phyloP scores from a whole-genome alignment of 2,888 invertebrate genomes.

The Pterostichus niger region DNA sequence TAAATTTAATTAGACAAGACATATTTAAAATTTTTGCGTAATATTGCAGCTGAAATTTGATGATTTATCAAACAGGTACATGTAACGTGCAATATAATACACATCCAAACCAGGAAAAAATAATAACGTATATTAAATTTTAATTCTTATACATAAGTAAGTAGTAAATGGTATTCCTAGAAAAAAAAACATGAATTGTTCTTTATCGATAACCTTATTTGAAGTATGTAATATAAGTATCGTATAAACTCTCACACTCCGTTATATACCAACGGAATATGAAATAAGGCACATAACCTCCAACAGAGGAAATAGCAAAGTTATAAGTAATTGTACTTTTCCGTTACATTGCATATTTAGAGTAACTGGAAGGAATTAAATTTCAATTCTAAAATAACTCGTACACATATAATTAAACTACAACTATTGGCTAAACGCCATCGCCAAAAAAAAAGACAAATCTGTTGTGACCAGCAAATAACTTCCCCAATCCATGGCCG shows the following conservation, averaged over 20 bases:
- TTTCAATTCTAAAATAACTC: constrained; percentile 17
- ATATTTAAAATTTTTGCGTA: too few relatives aligned
- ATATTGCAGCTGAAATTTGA: too few relatives aligned
- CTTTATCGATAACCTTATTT: constrained; percentile 1
- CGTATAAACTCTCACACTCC: not conserved
- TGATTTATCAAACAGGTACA: too few relatives aligned
- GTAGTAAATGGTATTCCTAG: not conserved
- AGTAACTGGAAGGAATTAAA: constrained; percentile 10
- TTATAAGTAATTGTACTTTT: constrained; percentile 25
- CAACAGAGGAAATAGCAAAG: constrained; percentile 35
- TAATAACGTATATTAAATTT: too few relatives aligned
- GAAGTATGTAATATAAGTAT: not conserved
- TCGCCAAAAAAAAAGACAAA: constrained; percentile 28
- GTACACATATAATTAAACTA: constrained; percentile 42
- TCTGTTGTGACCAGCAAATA: constrained; percentile 36
- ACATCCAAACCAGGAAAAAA: too few relatives aligned
- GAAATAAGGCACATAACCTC: constrained; percentile 15
- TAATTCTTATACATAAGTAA: not conserved
- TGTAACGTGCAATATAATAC: too few relatives aligned
- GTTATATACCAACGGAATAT: constrained; percentile 17
- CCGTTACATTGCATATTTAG: constrained; percentile 26
- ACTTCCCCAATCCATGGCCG: constrained; percentile 17
- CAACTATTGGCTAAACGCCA: constrained; percentile 24
- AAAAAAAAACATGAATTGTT: not conserved
- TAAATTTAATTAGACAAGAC: too few relatives aligned